Conservation (phyloP, 2,888 invertebrate species). For the Steinernema carpocapsae region DNA sequence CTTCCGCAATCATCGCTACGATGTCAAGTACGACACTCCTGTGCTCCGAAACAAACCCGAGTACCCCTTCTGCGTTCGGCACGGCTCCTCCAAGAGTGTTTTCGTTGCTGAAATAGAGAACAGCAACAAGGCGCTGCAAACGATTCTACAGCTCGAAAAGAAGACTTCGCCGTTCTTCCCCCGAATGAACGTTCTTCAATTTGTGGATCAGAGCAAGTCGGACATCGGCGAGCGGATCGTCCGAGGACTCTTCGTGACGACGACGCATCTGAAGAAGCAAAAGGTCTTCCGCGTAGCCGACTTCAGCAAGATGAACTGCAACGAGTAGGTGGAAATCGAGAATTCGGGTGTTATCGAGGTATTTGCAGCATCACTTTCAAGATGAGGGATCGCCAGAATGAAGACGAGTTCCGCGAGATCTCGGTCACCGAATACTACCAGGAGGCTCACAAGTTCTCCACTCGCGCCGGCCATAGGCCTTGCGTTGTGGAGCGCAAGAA, state of each 20-base stretch:
- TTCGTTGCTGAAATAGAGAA: neutral
- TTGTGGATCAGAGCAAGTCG: neutral
- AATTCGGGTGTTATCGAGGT: neutral
- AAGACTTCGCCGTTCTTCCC: constrained; percentile 31
- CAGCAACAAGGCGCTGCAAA: neutral
- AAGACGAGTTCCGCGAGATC: neutral
- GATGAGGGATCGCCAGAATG: neutral
- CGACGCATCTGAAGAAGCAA: constrained; percentile 19
- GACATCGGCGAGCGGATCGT: neutral
- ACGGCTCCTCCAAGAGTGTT: constrained; percentile 6
- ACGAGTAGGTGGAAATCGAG: neutral
- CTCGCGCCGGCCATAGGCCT: neutral
- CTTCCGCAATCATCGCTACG: constrained; percentile 25
- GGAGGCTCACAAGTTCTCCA: neutral
- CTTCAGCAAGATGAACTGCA: neutral
- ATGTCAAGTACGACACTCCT: neutral
- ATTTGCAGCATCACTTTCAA: neutral
- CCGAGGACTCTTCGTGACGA: constrained; percentile 18
- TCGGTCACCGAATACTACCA: neutral
- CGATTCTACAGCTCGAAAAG: constrained; percentile 19
- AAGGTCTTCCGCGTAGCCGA: constrained; percentile 7
- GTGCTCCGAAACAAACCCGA: neutral
- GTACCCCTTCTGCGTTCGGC: constrained; percentile 19
- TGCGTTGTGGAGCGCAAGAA: neutral
- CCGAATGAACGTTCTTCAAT: neutral